Conservation (phyloP, 2,797 vertebrate genomes). For the Poeciliopsis turneri region DNA sequence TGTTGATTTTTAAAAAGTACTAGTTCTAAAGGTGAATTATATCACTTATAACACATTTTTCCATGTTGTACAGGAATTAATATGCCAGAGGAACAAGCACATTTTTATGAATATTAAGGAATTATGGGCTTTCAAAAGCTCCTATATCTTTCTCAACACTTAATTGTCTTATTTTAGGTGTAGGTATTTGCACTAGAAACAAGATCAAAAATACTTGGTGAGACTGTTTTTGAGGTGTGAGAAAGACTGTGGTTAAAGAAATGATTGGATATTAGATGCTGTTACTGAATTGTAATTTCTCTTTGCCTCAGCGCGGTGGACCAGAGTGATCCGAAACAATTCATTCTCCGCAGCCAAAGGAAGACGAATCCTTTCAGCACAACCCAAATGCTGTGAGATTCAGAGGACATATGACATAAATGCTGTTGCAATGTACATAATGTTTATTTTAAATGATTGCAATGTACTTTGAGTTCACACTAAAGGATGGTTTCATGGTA, state of each 20-base stretch:
- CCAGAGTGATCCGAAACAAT: slow-evolving; percentile 73
- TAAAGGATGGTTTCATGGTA: slow-evolving; percentile 21
- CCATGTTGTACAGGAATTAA: too few relatives aligned
- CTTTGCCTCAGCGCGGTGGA: slow-evolving; percentile 77
- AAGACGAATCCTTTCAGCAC: slow-evolving; percentile 55
- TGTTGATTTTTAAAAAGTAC: too few relatives aligned
- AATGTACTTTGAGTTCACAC: slow-evolving; percentile 39
- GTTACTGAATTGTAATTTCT: background rate
- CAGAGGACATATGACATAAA: slow-evolving; percentile 65
- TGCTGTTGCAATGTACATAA: slow-evolving; percentile 74
- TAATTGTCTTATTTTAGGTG: too few relatives aligned
- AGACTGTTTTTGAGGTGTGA: background rate
- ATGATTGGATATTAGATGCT: too few relatives aligned
- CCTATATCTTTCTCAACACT: too few relatives aligned
- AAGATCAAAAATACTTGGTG: too few relatives aligned
- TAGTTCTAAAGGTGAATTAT: too few relatives aligned
- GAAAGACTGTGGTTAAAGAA: background rate
- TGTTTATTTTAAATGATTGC: slow-evolving; percentile 52
- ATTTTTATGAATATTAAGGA: too few relatives aligned
- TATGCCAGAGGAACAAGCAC: too few relatives aligned
- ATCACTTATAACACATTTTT: too few relatives aligned
- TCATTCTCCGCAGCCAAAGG: slow-evolving; percentile 48
- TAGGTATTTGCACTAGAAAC: too few relatives aligned
- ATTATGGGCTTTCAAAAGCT: too few relatives aligned
- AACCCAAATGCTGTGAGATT: slow-evolving; percentile 50